Percentiles rank a stretch among this genome's conserved stretches.
Evolutionary conservation across 2,888 invertebrate genomes (phyloP).

Genomic region (Drosophila maculinotata): DNA sequence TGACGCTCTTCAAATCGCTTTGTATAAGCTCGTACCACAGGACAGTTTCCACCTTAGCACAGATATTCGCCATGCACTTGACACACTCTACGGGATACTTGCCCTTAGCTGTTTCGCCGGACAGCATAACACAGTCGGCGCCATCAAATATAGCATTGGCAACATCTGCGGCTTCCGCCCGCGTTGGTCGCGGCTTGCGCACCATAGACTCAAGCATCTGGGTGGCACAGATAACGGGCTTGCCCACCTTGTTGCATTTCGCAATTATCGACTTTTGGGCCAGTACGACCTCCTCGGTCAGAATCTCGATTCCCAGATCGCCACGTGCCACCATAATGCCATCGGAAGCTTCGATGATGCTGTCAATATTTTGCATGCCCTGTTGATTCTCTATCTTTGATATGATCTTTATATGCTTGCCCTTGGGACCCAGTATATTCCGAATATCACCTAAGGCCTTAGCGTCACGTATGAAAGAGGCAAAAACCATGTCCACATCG

Average conservation of each 20-base stretch:
- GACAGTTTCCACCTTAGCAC: constrained; percentile 98
- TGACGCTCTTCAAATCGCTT: constrained; percentile 88
- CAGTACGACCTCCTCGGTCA: constrained; percentile 97
- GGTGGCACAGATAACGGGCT: constrained; percentile 98
- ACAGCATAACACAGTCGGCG: constrained; percentile 99
- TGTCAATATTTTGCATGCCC: constrained; percentile 96
- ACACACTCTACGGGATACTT: constrained; percentile 96
- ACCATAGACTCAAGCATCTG: constrained; percentile 99
- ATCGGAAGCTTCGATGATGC: constrained; percentile 96
- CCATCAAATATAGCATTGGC: constrained; percentile 99
- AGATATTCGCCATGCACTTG: constrained; percentile 95
- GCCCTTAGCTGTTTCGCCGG: constrained; percentile 99
- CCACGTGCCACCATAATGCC: constrained; percentile 99
- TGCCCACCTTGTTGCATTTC: constrained; percentile 96
- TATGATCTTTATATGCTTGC: constrained; percentile 96
- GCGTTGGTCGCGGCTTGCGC: constrained; percentile 96
- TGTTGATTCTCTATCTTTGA: constrained; percentile 99
- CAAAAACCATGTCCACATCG: constrained; percentile 95
- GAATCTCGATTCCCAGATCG: constrained; percentile 98
- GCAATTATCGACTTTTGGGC: constrained; percentile 99
- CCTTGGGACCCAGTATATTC: constrained; percentile 92
- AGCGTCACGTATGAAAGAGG: constrained; percentile 97
- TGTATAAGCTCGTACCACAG: constrained; percentile 96
- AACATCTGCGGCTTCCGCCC: constrained; percentile 98
- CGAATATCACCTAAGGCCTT: constrained; percentile 94